Percentiles rank a stretch among this genome's conserved stretches.
Evolutionary conservation across 2,113 vertebrate genomes (phyloP).

Genomic region (Megatriorchis doriae): DNA sequence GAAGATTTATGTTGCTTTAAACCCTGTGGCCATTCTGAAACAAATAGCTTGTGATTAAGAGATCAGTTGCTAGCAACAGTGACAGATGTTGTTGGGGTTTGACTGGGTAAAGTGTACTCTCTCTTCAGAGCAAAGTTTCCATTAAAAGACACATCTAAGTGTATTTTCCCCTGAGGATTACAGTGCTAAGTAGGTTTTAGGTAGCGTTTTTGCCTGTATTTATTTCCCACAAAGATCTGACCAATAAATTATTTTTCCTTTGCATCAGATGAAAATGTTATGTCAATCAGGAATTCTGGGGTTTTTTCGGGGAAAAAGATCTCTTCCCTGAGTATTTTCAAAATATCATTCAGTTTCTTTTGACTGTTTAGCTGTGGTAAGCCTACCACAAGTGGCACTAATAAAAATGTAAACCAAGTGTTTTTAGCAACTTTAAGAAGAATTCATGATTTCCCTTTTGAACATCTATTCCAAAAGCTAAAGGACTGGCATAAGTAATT

Average conservation of each 20-base stretch:
- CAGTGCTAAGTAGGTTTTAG: slow-evolving; percentile 25
- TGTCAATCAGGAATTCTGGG: not conserved
- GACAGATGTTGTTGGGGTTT: slow-evolving; percentile 54
- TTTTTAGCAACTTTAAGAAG: not conserved
- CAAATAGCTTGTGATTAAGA: slow-evolving; percentile 61
- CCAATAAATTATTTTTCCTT: slow-evolving; percentile 21
- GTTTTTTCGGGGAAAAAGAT: slow-evolving; percentile 32
- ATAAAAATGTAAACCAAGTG: not conserved
- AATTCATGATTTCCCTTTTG: not conserved
- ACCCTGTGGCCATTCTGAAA: slow-evolving; percentile 48
- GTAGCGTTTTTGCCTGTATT: slow-evolving; percentile 37
- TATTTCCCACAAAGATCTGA: slow-evolving; percentile 28
- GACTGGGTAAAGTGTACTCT: not conserved
- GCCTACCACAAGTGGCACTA: not conserved
- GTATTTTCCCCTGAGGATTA: slow-evolving; percentile 43
- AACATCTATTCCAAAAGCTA: not conserved
- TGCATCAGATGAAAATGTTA: slow-evolving; percentile 13
- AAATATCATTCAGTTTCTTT: not conserved
- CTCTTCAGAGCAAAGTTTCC: slow-evolving; percentile 63
- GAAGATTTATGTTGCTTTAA: slow-evolving; percentile 27
- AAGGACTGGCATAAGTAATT: not conserved
- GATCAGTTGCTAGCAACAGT: slow-evolving; percentile 47
- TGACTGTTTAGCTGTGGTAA: not conserved
- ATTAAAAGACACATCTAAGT: slow-evolving; percentile 53
- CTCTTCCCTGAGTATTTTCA: not conserved